phyloP scores from a whole-genome alignment of 1,140 invertebrate species.

The Zaprionus ornatus region DNA sequence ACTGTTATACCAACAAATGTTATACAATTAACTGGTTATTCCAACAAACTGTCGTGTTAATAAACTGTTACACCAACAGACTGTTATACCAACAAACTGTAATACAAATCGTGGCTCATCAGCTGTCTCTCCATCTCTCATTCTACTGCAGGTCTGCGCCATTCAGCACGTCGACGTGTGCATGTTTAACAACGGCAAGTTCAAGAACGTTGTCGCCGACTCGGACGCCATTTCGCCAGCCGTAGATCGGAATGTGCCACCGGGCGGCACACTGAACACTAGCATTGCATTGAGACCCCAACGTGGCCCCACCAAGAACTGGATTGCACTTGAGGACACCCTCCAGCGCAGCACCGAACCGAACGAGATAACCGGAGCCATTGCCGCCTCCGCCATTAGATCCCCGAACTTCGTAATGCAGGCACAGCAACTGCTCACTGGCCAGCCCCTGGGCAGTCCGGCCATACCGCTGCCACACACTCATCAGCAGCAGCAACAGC shows the following conservation, averaged over 20 bases:
- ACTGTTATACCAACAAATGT: no score
- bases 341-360: constrained; percentile 79
- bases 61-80: no score
- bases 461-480: constrained; percentile 47
- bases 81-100: no score
- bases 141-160: constrained; percentile 88
- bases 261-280: constrained; percentile 86
- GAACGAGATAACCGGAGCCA: constrained; percentile 77
- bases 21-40: no score
- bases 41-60: no score
- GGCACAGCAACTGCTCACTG: constrained; percentile 46
- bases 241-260: constrained; percentile 84
- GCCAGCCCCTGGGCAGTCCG: constrained; percentile 55
- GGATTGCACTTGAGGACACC: constrained; percentile 81
- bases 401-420: constrained; percentile 69
- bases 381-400: constrained; percentile 78
- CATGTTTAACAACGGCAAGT: constrained; percentile 99
- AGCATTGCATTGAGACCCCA: constrained; percentile 88
- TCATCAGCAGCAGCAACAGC: background rate
- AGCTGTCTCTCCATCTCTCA: background rate
- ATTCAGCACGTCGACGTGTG: constrained; percentile 99
- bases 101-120: background rate
- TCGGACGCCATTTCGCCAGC: constrained; percentile 87
- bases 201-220: constrained; percentile 98
- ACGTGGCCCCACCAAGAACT: constrained; percentile 85